Evolutionary conservation across 2,888 invertebrate genomes (phyloP), one percentile per base, ranked within the genome.

Genomic region (Xestia rhomboidea): DNA sequence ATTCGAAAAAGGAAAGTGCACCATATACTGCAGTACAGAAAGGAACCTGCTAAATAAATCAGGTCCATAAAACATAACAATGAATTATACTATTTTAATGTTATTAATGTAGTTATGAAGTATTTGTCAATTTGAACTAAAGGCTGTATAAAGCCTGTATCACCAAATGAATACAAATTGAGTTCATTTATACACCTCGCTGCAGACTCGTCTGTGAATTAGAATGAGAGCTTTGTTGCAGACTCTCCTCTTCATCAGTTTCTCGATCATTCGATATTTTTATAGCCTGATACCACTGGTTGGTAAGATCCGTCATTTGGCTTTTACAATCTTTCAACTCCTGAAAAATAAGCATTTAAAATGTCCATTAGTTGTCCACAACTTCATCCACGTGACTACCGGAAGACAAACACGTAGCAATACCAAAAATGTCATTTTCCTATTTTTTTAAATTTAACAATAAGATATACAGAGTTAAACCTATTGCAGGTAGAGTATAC

Each of bases 271-370:
- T 99, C 68, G 98, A 98, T 90, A 99, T 98, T 81, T 99, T 97
- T 87, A 99, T 99, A 0, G 99, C 99, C 93, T 99, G 99, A 95
- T 99, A 99, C 99, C 99, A 99, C 93, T 99, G 98, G 93, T 99
- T 99, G 0, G 99, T 99, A 86, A 99, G 96, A 94, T 99, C 99
- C 2, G 99, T 98, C 99, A 99, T 99, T 96, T 99, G 99, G 87
- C 98, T 99, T 94, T 99, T 99, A 92, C 99, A 99, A 94, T 99
- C 99, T 92, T 99, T 98, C 84, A 99, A 95, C 96, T 99, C 99
- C 98, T 99, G 96, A 87, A 89, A 41, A 74, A n/a, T 38, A 41
- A 72, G 41, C 57, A 60, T 57, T 72, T 49, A 18, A 44, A 60
- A 46, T 41, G 21, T 34, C 5, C n/a, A 41, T 41, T n/a, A 41